Evolutionary conservation across 2,888 invertebrate genomes (phyloP).

Genomic region (Busseola fusca): DNA sequence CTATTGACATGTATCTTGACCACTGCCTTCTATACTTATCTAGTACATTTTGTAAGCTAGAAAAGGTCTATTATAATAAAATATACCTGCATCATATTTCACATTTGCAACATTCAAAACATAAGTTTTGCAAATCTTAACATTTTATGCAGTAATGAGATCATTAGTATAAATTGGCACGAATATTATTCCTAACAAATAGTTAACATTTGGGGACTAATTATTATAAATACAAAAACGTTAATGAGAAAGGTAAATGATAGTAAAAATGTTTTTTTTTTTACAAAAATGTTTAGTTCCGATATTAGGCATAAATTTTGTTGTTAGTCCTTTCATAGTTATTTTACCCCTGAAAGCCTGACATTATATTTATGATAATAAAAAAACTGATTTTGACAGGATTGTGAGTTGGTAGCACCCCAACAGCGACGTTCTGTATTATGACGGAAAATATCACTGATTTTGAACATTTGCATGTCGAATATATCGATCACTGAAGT

Average conservation of each 20-base stretch:
- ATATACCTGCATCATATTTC: conserved; percentile 54
- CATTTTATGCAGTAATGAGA: conserved; percentile 61
- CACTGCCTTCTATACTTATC: conserved; percentile 26
- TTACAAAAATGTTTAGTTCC: too few relatives aligned
- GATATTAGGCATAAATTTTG: neutral
- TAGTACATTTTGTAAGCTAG: conserved; percentile 31
- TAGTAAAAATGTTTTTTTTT: neutral
- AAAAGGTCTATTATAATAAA: conserved; percentile 24
- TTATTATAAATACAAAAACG: neutral
- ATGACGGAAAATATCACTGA: too few relatives aligned
- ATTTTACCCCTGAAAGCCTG: too few relatives aligned
- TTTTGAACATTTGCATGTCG: too few relatives aligned
- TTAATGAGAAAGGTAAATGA: neutral
- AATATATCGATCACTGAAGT: too few relatives aligned
- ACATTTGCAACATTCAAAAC: conserved; percentile 49
- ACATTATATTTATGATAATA: too few relatives aligned
- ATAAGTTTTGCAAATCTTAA: conserved; percentile 50
- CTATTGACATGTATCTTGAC: conserved; percentile 30
- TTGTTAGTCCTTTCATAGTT: neutral
- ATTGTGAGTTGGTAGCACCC: too few relatives aligned
- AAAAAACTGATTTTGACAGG: too few relatives aligned
- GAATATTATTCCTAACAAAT: conserved; percentile 51
- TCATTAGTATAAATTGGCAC: conserved; percentile 61
- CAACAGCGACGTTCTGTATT: too few relatives aligned
- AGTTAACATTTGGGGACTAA: conserved; percentile 21